Conservation (phyloP, 2,888 invertebrate genomes). For the Actias luna region DNA sequence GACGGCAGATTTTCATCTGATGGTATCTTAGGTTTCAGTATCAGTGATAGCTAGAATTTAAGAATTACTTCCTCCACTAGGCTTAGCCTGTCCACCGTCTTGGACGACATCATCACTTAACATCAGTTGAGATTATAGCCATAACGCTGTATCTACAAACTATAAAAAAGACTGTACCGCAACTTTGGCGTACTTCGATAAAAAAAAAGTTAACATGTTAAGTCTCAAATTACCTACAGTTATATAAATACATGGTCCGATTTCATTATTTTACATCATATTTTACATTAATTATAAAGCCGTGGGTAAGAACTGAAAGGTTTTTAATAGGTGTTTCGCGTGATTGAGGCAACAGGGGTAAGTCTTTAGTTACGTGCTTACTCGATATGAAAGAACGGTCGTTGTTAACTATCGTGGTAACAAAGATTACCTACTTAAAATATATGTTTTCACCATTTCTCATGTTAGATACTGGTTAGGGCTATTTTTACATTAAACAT, state of each 20-base stretch:
- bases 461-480: neutral
- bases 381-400: neutral
- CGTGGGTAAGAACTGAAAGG: constrained; percentile 5
- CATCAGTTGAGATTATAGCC: too few species aligned
- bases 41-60: too few species aligned
- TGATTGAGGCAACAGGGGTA: neutral
- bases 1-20: too few species aligned
- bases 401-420: neutral
- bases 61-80: too few species aligned
- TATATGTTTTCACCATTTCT: neutral
- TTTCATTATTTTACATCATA: constrained; percentile 3
- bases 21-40: too few species aligned
- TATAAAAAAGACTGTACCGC: too few species aligned
- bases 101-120: too few species aligned
- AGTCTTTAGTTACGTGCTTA: constrained; percentile 9
- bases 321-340: constrained; percentile 11
- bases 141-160: too few species aligned
- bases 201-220: neutral
- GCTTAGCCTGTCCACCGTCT: too few species aligned
- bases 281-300: constrained; percentile 5
- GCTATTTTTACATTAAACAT: neutral
- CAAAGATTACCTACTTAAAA: neutral
- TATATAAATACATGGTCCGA: neutral
- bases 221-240: neutral
- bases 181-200: too few species aligned